Evolutionary conservation across 2,888 invertebrate genomes (phyloP).

Genomic region (Trissonchulus latispiculum): DNA sequence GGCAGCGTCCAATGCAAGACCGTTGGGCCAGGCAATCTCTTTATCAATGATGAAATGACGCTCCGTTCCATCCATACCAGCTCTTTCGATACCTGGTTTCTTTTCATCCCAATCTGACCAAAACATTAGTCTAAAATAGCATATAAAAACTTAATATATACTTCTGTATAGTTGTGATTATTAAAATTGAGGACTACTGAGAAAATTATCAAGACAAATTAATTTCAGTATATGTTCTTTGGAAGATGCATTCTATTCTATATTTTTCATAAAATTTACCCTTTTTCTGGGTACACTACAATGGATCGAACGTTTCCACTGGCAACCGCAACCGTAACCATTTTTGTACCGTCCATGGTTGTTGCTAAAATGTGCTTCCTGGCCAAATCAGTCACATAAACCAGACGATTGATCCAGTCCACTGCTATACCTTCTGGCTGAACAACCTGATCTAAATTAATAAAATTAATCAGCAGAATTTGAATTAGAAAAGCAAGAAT

Average conservation of each 20-base stretch:
- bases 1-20: neutral
- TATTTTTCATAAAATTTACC: neutral
- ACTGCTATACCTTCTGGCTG: slow-evolving; percentile 12
- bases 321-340: neutral
- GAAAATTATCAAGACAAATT: no score
- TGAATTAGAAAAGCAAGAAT: no score
- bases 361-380: slow-evolving; percentile 2
- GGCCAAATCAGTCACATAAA: slow-evolving; percentile 9
- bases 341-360: neutral
- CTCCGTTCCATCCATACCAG: slow-evolving; percentile 9
- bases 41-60: neutral
- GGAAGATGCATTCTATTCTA: no score
- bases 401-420: slow-evolving; percentile 6
- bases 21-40: slow-evolving; percentile 13
- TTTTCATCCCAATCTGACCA: slow-evolving; percentile 8
- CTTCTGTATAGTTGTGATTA: no score
- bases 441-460: no score
- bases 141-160: no score
- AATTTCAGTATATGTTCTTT: no score
- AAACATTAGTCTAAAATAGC: slow-evolving; percentile 10
- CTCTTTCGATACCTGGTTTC: neutral
- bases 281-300: slow-evolving; percentile 8
- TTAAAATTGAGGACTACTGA: no score
- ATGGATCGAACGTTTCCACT: slow-evolving; percentile 4
- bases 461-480: no score